Evolutionary conservation across 2,888 invertebrate species (phyloP).

Genomic region (Hypena proboscidalis): DNA sequence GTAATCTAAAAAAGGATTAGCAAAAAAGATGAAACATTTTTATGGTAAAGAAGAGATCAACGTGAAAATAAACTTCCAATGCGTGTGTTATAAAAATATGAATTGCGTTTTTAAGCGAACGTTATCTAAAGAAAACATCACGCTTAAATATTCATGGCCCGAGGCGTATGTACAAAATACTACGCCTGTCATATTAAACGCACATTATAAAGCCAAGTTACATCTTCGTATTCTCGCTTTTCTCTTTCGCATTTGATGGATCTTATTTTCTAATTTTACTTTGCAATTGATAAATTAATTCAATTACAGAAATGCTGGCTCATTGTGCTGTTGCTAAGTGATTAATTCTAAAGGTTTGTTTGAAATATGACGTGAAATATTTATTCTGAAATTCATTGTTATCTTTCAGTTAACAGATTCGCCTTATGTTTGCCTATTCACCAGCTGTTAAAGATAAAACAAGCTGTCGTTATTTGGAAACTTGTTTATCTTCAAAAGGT

Average conservation of each 20-base stretch:
- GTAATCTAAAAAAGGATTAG: slow-evolving; percentile 52
- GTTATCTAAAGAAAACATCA: slow-evolving; percentile 34
- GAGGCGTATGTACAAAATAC: slow-evolving; percentile 28
- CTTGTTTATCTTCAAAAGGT: slow-evolving; percentile 27
- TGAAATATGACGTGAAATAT: background rate
- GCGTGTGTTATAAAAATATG: slow-evolving; percentile 28
- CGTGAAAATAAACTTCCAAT: too few species aligned
- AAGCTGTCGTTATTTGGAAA: slow-evolving; percentile 16
- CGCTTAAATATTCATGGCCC: slow-evolving; percentile 43
- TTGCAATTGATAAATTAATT: too few species aligned
- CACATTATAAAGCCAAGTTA: slow-evolving; percentile 31
- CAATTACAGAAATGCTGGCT: too few species aligned
- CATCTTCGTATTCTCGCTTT: too few species aligned
- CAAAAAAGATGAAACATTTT: too few species aligned
- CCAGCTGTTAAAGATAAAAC: slow-evolving; percentile 14
- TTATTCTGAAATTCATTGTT: background rate
- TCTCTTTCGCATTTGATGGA: too few species aligned
- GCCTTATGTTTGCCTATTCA: background rate
- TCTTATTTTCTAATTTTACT: too few species aligned
- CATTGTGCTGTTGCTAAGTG: too few species aligned
- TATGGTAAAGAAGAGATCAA: too few species aligned
- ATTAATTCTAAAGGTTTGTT: too few species aligned
- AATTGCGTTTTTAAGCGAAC: slow-evolving; percentile 41
- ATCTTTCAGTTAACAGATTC: background rate
- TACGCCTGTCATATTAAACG: slow-evolving; percentile 14